Base-by-base conservation (phyloP, 2,113 vertebrate genomes). In the Propithecus coquereli region DNA sequence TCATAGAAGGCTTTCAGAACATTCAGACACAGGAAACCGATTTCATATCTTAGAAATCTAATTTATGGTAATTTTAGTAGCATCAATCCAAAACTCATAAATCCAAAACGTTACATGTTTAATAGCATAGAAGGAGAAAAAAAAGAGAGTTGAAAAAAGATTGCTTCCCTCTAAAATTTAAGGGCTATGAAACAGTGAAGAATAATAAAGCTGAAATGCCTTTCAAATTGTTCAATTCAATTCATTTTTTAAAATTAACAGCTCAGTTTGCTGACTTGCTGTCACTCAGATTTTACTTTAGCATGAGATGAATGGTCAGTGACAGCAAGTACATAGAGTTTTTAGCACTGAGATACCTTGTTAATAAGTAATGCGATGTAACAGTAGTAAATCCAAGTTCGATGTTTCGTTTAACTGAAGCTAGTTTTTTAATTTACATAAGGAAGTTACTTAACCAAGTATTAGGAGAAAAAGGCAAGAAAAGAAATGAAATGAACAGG, bases 21-120 rank as follows among this genome's bases (percentile, higher is more conserved):
- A 95, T 96, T 94, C 89, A 97, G 91, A 96, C 97, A 98, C 63
- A 95, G 97, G 92, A 98, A 98, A 96, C 90, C 34, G 47, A 70
- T 97, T 98, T 97, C 7, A 37, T 65, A 30, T 81, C 91, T 97
- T 57, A 94, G 94, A 97, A 95, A 96, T 37, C 83, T 96, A 87
- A 94, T 97, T 97, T 95, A 94, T 91, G 93, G 91, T 97, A 86
- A 94, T 94, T 98, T 96, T 90, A 94, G 94, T 92, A 93, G 94
- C 96, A 95, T 95, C 90, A 74, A 92, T 90, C 92, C 73, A 7
- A 95, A 95, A 52, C 77, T 89, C 90, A 93, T 96, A 76, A 88
- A 95, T 97, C 94, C 68, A 70, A 96, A 96, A 96, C 84, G 76
- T 34, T 40, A 87, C 79, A 87, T 94, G 76, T 87, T 85, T 97